Base-by-base conservation (phyloP, 2,113 vertebrate species). In the Pongo pygmaeus region DNA sequence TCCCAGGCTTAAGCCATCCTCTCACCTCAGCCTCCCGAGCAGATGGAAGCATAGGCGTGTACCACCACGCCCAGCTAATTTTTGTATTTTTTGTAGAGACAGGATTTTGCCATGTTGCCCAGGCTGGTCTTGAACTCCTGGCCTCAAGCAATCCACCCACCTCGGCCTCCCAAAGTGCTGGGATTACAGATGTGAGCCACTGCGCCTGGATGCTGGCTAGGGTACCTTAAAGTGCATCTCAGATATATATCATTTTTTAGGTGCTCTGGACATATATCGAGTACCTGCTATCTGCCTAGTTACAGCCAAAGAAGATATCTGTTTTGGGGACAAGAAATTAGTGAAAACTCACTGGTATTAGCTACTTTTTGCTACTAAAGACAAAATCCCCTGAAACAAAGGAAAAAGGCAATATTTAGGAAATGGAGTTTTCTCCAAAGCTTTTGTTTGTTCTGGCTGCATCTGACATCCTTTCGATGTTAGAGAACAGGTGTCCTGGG, bases 401-500 rank as follows among this genome's bases (percentile, higher is more conserved):
- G 90, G 64, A 64, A 55, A 91, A 64, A 81, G 1, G 20, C 57
- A 14, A 3, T 40, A 25, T n/a, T 38, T 35, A 35, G 85, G 12
- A 52, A 77, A 74, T 13, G 38, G 61, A 1, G 16, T 67, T 93
- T 89, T 85, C 93, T 72, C 38, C 74, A 25, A 9, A 3, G 43
- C 50, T 74, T 30, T 64, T 8, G 67, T 95, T 87, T 83, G 75
- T 61, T 88, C 61, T 77, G 83, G 50, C 35, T 59, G 78, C 78
- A 11, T 70, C 35, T 91, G 94, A 88, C 38, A 75, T 69, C 46
- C 69, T 38, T 55, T 80, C 46, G 50, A 40, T 8, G 5, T 1
- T 9, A 46, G 72, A 61, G 70, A 69, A 22, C 97, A 97, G 86
- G 92, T 93, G 93, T 94, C 38, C 67, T 46, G 75, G 72, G 72